phyloP scores from a whole-genome alignment of 2,888 invertebrate species.

The Eupithecia vulgata region DNA sequence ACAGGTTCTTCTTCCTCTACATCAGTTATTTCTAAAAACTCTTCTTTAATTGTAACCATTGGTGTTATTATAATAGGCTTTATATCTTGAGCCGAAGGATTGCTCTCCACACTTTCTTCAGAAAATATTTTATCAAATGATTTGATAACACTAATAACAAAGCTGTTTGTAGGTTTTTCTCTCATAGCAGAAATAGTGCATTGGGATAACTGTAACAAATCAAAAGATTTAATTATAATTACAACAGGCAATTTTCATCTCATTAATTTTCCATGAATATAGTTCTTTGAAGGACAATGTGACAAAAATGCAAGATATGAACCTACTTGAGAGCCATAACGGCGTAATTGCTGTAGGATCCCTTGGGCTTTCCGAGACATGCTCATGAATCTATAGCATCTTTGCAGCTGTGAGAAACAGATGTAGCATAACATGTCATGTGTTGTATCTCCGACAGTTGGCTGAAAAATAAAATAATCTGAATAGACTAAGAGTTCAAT shows the following conservation, averaged over 20 bases:
- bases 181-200: slow-evolving; percentile 5
- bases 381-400: slow-evolving; percentile 24
- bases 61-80: neutral
- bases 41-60: slow-evolving; percentile 7
- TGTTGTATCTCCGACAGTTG: slow-evolving; percentile 8
- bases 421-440: slow-evolving; percentile 27
- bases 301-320: neutral
- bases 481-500: neutral
- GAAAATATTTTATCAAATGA: slow-evolving; percentile 2
- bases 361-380: slow-evolving; percentile 21
- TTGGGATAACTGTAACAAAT: slow-evolving; percentile 24
- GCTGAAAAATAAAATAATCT: slow-evolving; percentile 15
- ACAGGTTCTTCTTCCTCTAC: slow-evolving; percentile 7
- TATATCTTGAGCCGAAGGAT: neutral
- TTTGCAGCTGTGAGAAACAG: slow-evolving; percentile 31
- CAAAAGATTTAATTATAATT: neutral
- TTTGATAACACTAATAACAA: slow-evolving; percentile 8
- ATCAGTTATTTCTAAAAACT: slow-evolving; percentile 10
- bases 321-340: slow-evolving; percentile 15
- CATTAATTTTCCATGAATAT: neutral
- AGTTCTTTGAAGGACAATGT: neutral
- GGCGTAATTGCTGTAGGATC: slow-evolving; percentile 9
- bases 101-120: neutral
- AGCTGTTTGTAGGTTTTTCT: slow-evolving; percentile 6
- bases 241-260: neutral